Base-by-base conservation (phyloP, 2,113 vertebrate species). In the Hystrix brachyura region DNA sequence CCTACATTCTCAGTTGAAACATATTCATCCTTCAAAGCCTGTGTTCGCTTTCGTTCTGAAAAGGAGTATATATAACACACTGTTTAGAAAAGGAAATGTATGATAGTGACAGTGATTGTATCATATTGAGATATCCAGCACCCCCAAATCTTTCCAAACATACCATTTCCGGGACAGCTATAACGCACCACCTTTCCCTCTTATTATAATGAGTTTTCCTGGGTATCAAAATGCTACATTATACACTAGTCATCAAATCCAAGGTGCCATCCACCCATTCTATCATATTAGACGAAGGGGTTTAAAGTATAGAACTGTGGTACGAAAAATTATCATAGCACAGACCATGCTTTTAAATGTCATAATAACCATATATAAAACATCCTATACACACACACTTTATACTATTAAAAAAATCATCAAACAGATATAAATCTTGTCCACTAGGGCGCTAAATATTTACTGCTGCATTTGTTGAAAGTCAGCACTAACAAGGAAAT, bases 11-110 rank as follows among this genome's bases (percentile, higher is more conserved):
- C 89, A 43, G 14, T 48, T 46, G n/a, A 83, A 83, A 85, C 57
- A 69, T 19, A 48, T 18, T 96, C 69, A 93, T 81, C 62, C 64
- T 38, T 80, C 38, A 92, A 23, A n/a, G 14, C 19, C 19, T 80
- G 21, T 72, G 43, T 69, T 79, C 72, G 82, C 72, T 94, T 93
- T 80, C 60, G 27, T 46, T 93, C 53, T 90, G 85, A 90, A 97
- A 94, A 72, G 64, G 12, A 94, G n/a, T n/a, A 7, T 34, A 51
- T 94, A 82, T 80, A 85, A 85, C 78, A 57, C 51, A 46, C 23
- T 67, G 4, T 67, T 88, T 74, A 82, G 78, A 55, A 93, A 80
- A 94, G 43, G 51, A 83, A 87, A 65, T 7, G 17, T 21, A 59
- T 78, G 25, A 55, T 3, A 14, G 76, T 78, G 25, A 55, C 2